These are phyloP conservation scores for Sylvia borin DNA, from an alignment of 2,797 vertebrate species.

Conservation along the genomic window DNA sequence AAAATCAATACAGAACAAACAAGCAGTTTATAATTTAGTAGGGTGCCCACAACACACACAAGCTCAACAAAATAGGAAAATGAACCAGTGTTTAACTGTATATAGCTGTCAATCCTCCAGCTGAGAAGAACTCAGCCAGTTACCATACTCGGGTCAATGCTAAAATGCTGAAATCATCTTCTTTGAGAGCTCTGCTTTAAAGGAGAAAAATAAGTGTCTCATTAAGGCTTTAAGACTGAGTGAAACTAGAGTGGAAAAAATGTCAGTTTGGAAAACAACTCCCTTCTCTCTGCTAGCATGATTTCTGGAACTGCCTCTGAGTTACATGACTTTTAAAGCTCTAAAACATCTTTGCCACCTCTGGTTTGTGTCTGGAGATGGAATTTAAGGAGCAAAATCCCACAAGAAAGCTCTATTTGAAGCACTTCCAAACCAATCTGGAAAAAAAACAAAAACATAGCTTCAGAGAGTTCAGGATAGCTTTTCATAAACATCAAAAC, in stretches of 20 bases:
- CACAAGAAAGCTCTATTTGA: conserved; percentile 54
- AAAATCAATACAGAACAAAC: conserved; percentile 16
- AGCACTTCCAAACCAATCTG: conserved; percentile 31
- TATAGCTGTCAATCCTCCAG: neutral
- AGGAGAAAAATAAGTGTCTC: neutral
- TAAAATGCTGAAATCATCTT: neutral
- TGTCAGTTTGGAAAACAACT: neutral
- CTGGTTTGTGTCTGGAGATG: conserved; percentile 20
- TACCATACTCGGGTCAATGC: accelerated
- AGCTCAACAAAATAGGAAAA: neutral
- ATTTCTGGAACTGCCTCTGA: neutral
- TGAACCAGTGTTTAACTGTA: neutral
- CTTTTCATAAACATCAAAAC: conserved; percentile 51
- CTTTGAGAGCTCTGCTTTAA: neutral
- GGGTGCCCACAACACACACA: neutral
- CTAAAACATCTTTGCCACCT: conserved; percentile 9
- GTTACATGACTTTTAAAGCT: neutral
- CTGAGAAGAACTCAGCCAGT: neutral
- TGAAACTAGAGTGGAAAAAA: neutral
- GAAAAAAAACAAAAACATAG: neutral
- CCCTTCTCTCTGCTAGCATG: neutral
- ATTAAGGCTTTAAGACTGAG: neutral
- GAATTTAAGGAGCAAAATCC: conserved; percentile 26
- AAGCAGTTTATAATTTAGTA: conserved; percentile 4
- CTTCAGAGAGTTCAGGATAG: conserved; percentile 41